Conservation (phyloP, 1,140 invertebrate species). For the Drosophila tropicalis region DNA sequence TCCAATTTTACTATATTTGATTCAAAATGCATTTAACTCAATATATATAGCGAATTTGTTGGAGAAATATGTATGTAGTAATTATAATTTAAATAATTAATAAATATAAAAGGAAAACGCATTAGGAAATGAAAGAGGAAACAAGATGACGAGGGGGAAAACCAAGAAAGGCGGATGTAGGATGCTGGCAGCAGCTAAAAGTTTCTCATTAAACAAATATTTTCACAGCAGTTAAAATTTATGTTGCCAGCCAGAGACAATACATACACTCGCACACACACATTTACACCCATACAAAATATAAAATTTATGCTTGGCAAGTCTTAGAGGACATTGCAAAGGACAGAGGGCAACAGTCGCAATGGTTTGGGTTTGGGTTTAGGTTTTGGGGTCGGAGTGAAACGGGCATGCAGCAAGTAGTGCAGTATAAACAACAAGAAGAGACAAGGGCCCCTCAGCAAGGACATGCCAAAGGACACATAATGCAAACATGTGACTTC, state of each 20-base stretch:
- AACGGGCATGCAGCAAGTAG: conserved; percentile 48
- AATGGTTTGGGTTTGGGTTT: conserved; percentile 2
- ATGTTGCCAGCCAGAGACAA: conserved; percentile 54
- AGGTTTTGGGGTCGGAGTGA: too few relatives aligned
- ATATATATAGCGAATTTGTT: too few relatives aligned
- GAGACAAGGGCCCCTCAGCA: conserved; percentile 44
- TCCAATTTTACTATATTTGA: background rate
- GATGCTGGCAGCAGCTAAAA: conserved; percentile 53
- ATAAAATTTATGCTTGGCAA: conserved; percentile 62
- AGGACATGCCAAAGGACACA: conserved; percentile 80
- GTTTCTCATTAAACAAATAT: conserved; percentile 82
- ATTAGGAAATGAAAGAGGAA: background rate
- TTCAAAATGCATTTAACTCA: conserved; percentile 22
- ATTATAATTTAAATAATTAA: conserved; percentile 77
- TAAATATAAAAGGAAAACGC: conserved; percentile 66
- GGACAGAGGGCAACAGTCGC: conserved; percentile 11
- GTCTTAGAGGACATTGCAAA: conserved; percentile 11
- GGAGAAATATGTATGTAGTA: conserved; percentile 30
- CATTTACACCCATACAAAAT: conserved; percentile 42
- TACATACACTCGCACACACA: conserved; percentile 29
- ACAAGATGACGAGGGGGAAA: background rate
- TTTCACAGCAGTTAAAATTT: conserved; percentile 79
- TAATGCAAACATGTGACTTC: conserved; percentile 81
- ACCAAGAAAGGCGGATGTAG: background rate
- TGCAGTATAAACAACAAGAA: conserved; percentile 66